phyloP scores from a whole-genome alignment of 2,888 invertebrate genomes.

The Masnerella sp. region DNA sequence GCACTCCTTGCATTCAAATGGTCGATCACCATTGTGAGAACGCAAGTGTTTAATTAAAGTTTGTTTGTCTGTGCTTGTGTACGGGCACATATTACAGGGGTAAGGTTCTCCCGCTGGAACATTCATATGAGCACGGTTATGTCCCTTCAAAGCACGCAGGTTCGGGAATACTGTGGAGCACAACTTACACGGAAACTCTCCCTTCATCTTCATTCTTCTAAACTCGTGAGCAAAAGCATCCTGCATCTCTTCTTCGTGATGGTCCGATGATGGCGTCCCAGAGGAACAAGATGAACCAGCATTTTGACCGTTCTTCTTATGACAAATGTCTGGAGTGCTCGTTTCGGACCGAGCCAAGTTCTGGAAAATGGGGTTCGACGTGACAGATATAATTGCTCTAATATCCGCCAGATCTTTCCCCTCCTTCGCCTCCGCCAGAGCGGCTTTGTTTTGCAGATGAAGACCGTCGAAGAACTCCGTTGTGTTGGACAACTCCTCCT shows the following conservation, averaged over 20 bases:
- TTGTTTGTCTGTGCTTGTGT: slow-evolving; percentile 92
- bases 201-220: slow-evolving; percentile 91
- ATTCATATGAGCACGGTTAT: slow-evolving; percentile 90
- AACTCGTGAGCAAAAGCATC: slow-evolving; percentile 91
- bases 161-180: slow-evolving; percentile 93
- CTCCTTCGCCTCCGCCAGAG: slow-evolving; percentile 73
- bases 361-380: slow-evolving; percentile 78
- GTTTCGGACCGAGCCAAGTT: slow-evolving; percentile 69
- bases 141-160: slow-evolving; percentile 92
- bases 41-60: slow-evolving; percentile 94
- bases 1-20: slow-evolving; percentile 96
- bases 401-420: slow-evolving; percentile 91
- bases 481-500: slow-evolving; percentile 81
- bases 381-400: slow-evolving; percentile 88
- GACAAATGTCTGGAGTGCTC: slow-evolving; percentile 68
- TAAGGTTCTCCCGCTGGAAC: slow-evolving; percentile 87
- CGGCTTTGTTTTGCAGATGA: slow-evolving; percentile 86
- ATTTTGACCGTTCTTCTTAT: slow-evolving; percentile 60
- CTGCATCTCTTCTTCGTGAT: slow-evolving; percentile 85
- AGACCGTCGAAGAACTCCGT: slow-evolving; percentile 90
- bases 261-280: slow-evolving; percentile 73
- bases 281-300: slow-evolving; percentile 71
- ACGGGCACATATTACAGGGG: slow-evolving; percentile 95
- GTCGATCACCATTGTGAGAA: slow-evolving; percentile 96
- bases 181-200: slow-evolving; percentile 94